Percentiles rank a stretch among this genome's conserved stretches.
These are phyloP conservation scores for Sitobion miscanthi DNA, from an alignment of 1,140 invertebrate genomes.

Conservation along the genomic window DNA sequence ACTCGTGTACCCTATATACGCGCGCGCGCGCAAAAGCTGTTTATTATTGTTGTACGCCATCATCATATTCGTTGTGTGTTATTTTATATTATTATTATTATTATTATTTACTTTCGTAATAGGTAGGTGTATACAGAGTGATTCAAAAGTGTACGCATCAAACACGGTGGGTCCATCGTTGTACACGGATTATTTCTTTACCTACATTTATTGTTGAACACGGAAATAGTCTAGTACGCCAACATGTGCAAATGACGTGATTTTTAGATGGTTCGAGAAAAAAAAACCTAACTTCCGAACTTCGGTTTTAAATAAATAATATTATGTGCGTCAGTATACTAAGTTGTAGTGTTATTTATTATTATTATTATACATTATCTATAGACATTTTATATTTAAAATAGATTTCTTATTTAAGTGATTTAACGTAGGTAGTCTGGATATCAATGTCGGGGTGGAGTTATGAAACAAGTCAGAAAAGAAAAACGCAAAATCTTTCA, in stretches of 20 bases:
- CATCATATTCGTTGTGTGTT: background rate
- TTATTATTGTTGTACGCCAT: slow-evolving; percentile 6
- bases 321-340: background rate
- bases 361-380: background rate
- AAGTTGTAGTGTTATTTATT: no score
- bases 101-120: background rate
- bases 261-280: background rate
- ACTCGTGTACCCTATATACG: background rate
- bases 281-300: background rate
- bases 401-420: background rate
- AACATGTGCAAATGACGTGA: background rate
- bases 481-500: background rate
- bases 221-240: background rate
- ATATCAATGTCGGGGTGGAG: background rate
- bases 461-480: background rate
- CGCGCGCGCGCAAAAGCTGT: background rate
- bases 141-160: background rate
- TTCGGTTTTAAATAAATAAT: background rate
- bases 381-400: background rate
- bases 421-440: background rate
- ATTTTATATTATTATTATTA: background rate
- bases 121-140: background rate
- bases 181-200: background rate
- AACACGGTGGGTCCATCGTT: background rate
- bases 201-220: background rate